Percentiles rank a stretch among this genome's conserved stretches.
phyloP scores from a whole-genome alignment of 2,888 invertebrate species.

The Zelleria hepariella region DNA sequence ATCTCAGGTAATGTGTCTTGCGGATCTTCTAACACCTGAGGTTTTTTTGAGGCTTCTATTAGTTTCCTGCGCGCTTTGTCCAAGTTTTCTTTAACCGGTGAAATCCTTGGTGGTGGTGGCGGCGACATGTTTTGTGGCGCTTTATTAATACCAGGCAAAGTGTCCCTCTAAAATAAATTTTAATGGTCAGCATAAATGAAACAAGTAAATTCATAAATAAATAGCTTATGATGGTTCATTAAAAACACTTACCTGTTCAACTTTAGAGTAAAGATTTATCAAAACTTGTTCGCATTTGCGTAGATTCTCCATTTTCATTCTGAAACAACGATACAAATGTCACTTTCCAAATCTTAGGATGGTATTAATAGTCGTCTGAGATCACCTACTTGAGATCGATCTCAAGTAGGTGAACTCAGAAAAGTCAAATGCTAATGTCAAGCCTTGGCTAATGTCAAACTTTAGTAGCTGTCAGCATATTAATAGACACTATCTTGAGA shows the following conservation, averaged over 20 bases:
- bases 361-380: no score
- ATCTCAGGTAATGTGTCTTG: slow-evolving; percentile 50
- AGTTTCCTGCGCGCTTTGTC: slow-evolving; percentile 46
- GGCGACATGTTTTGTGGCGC: slow-evolving; percentile 18
- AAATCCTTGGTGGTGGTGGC: neutral
- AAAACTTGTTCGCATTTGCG: slow-evolving; percentile 79
- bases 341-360: no score
- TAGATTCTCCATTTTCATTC: slow-evolving; percentile 78
- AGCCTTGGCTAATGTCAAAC: no score
- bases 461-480: no score
- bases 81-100: slow-evolving; percentile 26
- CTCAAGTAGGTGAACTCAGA: no score
- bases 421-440: no score
- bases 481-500: no score
- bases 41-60: slow-evolving; percentile 33
- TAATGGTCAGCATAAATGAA: no score
- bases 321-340: slow-evolving; percentile 47
- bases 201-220: no score
- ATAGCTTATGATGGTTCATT: neutral
- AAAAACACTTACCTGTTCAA: slow-evolving; percentile 65
- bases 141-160: slow-evolving; percentile 19
- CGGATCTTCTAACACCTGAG: slow-evolving; percentile 23
- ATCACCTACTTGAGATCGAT: no score
- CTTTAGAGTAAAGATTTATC: slow-evolving; percentile 76
- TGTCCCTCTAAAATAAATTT: slow-evolving; percentile 39